Base-by-base conservation (phyloP, 2,113 vertebrate genomes). In the Bolborhynchus lineola region DNA sequence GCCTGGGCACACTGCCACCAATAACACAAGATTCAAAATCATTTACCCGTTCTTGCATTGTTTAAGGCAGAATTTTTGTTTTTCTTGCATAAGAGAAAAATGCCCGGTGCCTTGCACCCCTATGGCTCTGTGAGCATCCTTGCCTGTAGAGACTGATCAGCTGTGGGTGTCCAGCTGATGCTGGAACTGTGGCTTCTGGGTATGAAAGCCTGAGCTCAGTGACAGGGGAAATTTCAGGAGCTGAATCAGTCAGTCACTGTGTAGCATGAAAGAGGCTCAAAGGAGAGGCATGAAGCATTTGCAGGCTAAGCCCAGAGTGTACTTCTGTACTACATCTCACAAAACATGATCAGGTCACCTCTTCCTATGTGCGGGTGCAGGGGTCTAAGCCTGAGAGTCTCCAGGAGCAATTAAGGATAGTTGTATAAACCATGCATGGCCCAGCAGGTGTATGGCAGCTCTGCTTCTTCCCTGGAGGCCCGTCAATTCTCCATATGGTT, bases 1-100 rank as follows among this genome's bases (percentile, higher is more conserved):
- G 5, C 11, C 71, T 64, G 16, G 57, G 28, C 65, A 80, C 0
- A 0, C 17, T 53, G 26, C 31, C 2, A 5, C 13, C 35, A 19
- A 4, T 17, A 44, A n/a, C 8, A 37, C 13, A 24, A 13, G 57
- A 35, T 35, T 19, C 46, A 60, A 55, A 39, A 60, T 77, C 11
- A 39, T 9, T 14, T 9, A 25, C 13, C 17, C 41, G 21, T 35
- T 55, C 35, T 39, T 28, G 4, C 21, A 35, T 35, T 76, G 37
- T 79, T 65, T 26, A 13, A 78, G 91, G 47, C 2, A 25, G 19
- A 15, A 19, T 20, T 65, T 24, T 31, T 35, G 2, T 7, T 84
- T 57, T 41, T 39, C 16, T 60, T 85, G 41, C 16, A n/a, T 13
- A 47, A 72, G 20, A 90, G 26, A 57, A 82, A 60, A 68, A 11